Base-by-base conservation (phyloP, 2,113 vertebrate genomes). In the Brachionichthys hirsutus region DNA sequence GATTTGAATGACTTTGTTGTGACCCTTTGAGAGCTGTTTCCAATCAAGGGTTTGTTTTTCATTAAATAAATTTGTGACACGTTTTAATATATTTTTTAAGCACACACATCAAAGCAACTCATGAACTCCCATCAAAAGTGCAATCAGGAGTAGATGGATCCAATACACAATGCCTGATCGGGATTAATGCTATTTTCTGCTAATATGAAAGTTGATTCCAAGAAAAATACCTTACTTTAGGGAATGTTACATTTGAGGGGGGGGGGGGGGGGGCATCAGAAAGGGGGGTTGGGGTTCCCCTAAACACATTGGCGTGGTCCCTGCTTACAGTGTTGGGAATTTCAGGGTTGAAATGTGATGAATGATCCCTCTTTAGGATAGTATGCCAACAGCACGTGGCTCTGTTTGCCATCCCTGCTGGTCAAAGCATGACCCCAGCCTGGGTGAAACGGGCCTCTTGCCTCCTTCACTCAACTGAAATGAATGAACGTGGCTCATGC, bases 391-490 rank as follows among this genome's bases (percentile, higher is more conserved):
- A 88, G 54, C 60, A 1, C 62, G 55, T 52, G 67, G 73, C 63
- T 85, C 73, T 75, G 55, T 85, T 84, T 86, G 79, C 77, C 36
- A 19, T 75, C 34, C 44, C 51, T 19, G 41, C 64, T 11, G 47
- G 49, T 36, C 22, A 56, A 69, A 63, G 9, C 12, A 9, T 19
- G 19, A 19, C 22, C 12, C 11, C 0, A 48, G 19, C 53, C 34
- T 57, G 9, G 18, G 52, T 58, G n/a, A 40, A 30, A 3, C 0
- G 9, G 11, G 16, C 2, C 15, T 6, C 17, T 11, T 38, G 48
- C 7, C 48, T 15, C 8, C 16, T 34, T 40, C 0, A 41, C 17
- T 16, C 18, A 4, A 38, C 4, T 36, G 20, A 58, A 36, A 41
- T 42, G 3, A 47, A n/a, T n/a, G n/a, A n/a, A n/a, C n/a, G n/a